Base-by-base conservation (phyloP, 1,140 invertebrate species). In the Sarcophaga peregrina region DNA sequence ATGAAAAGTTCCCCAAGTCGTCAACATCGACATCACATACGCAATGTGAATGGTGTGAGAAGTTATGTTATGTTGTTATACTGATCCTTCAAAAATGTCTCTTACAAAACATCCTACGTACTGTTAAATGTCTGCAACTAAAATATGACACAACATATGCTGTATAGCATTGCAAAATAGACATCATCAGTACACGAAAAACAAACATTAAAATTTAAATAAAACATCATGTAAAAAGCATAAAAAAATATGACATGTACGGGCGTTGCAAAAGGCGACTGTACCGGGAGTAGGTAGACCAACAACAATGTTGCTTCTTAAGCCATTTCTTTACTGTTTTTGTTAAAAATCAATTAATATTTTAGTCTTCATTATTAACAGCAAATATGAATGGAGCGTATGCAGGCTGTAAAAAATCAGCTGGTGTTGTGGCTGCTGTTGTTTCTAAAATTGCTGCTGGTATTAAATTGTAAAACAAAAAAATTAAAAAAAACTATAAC, bases 311-410 rank as follows among this genome's bases (percentile, higher is more conserved):
- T 62, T 62, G 54, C 11, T 15, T 7, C n/a, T 15, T 15, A 62
- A 62, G 15, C 11, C 15, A 13, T n/a, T n/a, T 58, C 15, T 58
- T 13, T n/a, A n/a, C n/a, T n/a, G n/a, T 58, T 7, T 11, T n/a
- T n/a, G 11, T 13, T 58, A 68, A 25, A 20, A 68, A 68, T 68
- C 62, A 68, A 68, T 68, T 68, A 68, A 68, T 68, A 68, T 68
- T 68, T 68, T 25, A 68, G 62, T 68, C 62, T 68, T 68, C n/a
- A 20, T 20, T 25, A 68, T 68, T 68, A 58, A 1, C 0, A 15
- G n/a, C 54, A 58, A n/a, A 58, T n/a, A 58, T 58, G 54, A 2
- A n/a, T 58, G 15, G 0, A 15, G 7, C 3, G 54, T 58, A 58
- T 6, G n/a, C 15, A 58, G n/a, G 3, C 25, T 37, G 25, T 8